Base-by-base conservation (phyloP, 2,797 vertebrate species). In the Melopsittacus undulatus region DNA sequence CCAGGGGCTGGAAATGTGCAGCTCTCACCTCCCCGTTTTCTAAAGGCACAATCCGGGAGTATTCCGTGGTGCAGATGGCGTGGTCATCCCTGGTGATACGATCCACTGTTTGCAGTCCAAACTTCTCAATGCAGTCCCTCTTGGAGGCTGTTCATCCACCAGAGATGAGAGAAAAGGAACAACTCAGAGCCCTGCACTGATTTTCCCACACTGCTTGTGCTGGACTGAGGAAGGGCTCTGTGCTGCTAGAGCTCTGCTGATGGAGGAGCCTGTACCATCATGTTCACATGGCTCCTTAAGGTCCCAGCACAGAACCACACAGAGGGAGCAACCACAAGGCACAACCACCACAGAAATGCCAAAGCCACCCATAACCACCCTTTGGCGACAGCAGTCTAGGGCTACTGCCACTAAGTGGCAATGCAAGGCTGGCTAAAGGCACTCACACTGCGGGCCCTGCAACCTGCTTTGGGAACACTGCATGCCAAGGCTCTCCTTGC, bases 71-170 rank as follows among this genome's bases (percentile, higher is more conserved):
- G 93, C 99, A 99, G 96, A 99, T 96, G 61, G 98, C 95, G 0
- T 99, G 98, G 8, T 99, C 87, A 1, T 99, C 99, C 67, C 75
- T 95, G 64, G 89, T 95, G 97, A 99, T 98, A 6, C 99, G 98
- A 70, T 99, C 98, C 27, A 99, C 98, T 0, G 98, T 98, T 40
- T 86, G 97, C 54, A 98, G 98, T 29, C 99, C 99, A 48, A 99
- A 99, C 11, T 98, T 98, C 95, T 99, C 99, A 17, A 99, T 98
- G 57, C 99, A 99, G 96, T 99, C 99, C 96, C 98, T 98, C 96
- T 99, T 99, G 57, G 99, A 99, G 49, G 99, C 99, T 99, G 88
- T 14, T 78, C 89, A 96, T 27, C 92, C 66, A 64, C 52, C 72
- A 84, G 54, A 86, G 72, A 23, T 2, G 26, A 94, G 72, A 79